Base-by-base conservation (phyloP, 2,113 vertebrate species). In the Microcebus lehilahytsara region DNA sequence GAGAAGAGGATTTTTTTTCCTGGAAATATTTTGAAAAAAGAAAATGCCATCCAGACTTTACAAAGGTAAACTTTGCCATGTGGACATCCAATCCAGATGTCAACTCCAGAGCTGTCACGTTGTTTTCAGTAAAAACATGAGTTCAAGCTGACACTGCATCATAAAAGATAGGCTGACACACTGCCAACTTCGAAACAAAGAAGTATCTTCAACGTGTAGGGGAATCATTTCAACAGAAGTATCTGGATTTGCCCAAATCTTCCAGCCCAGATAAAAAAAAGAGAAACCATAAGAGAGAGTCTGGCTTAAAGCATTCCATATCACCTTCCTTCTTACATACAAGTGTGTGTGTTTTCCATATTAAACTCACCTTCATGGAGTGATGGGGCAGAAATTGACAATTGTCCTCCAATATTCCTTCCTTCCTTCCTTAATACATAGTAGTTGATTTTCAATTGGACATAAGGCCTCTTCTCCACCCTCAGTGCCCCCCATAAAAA, bases 11-110 rank as follows among this genome's bases (percentile, higher is more conserved):
- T 30, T 62, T n/a, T 93, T 93, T 75, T 62, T 32, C 46, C 51
- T 64, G 90, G 84, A 90, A 96, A 72, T 60, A 95, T 14, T 83
- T n/a, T 75, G 13, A 42, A 92, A 69, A 81, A 69, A 85, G 71
- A 91, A 92, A 95, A 88, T 6, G 9, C 62, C 53, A 62, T n/a
- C 30, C 64, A 85, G 51, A 64, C 64, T 85, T 84, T 34, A 40
- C 53, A 3, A 34, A 56, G 40, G 37, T 6, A 37, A 79, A 87
- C 60, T 75, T 58, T 83, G 27, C 51, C 66, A 6, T 30, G 46
- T 12, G 9, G 37, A 53, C 60, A 51, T 51, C 46, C 37, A 93
- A 56, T 16, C 51, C 56, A 49, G 58, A 79, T 32, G 49, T 11
- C 30, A 75, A 11, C 58, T 9, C 42, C 1, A 4, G 23, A 72